phyloP scores from a whole-genome alignment of 2,888 invertebrate genomes.

The Apotomis capreana region DNA sequence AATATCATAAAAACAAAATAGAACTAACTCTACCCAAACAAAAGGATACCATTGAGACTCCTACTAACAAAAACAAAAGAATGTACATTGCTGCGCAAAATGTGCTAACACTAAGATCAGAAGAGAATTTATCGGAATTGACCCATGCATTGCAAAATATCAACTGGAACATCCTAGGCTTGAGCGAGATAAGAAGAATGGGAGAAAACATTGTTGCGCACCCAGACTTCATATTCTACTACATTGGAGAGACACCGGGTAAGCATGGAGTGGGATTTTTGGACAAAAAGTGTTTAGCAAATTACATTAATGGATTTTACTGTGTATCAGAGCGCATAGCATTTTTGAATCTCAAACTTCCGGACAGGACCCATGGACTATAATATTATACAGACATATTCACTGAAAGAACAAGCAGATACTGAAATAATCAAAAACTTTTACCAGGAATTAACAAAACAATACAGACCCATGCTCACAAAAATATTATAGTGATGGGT shows the following conservation, averaged over 20 bases:
- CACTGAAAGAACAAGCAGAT: conserved; percentile 40
- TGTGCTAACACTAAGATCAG: too few species aligned
- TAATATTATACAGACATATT: conserved; percentile 33
- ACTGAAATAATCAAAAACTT: too few species aligned
- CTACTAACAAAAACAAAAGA: too few species aligned
- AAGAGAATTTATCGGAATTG: conserved; percentile 35
- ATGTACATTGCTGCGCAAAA: too few species aligned
- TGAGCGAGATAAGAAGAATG: conserved; percentile 45
- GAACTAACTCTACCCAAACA: too few species aligned
- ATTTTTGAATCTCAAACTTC: conserved; percentile 20
- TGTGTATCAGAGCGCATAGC: conserved; percentile 36
- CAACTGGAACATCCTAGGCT: conserved; percentile 44
- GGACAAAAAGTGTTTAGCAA: conserved; percentile 5
- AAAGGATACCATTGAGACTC: too few species aligned
- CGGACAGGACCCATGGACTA: conserved; percentile 16
- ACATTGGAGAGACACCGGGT: conserved; percentile 26
- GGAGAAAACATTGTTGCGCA: conserved; percentile 41
- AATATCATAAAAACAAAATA: too few species aligned
- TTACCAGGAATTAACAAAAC: conserved; percentile 38
- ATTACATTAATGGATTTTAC: conserved; percentile 20
- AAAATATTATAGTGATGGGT: conserved; percentile 19
- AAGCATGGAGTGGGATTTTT: conserved; percentile 36
- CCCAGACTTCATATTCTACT: conserved; percentile 39
- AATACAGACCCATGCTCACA: conserved; percentile 12
- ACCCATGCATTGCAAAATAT: conserved; percentile 38